Conservation (phyloP, 2,888 invertebrate species). For the Drosophila nr. fundita region DNA sequence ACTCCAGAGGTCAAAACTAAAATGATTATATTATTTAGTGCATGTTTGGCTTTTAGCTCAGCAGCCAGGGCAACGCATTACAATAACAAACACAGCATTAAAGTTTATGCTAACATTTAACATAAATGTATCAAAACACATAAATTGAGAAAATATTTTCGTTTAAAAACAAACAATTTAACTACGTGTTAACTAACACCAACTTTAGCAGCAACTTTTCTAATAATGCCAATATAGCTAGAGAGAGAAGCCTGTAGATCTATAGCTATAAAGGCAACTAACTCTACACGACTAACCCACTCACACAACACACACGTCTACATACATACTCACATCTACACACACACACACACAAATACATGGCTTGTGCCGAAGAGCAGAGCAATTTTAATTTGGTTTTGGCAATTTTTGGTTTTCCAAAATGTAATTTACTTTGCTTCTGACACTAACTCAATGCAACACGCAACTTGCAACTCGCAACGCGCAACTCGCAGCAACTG, state of each 20-base stretch:
- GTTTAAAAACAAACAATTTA: background rate
- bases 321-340: background rate
- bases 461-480: constrained; percentile 3
- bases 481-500: background rate
- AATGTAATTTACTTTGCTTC: constrained; percentile 42
- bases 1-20: constrained; percentile 19
- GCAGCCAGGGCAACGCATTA: background rate
- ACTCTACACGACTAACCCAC: background rate
- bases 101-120: background rate
- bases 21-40: constrained; percentile 18
- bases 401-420: constrained; percentile 21
- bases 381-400: constrained; percentile 42
- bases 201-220: background rate
- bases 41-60: background rate
- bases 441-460: constrained; percentile 20
- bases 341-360: background rate
- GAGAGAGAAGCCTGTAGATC: background rate
- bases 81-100: background rate
- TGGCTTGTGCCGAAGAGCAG: constrained; percentile 1
- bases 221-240: background rate
- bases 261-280: background rate
- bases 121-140: background rate
- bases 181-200: background rate
- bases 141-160: background rate
- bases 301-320: background rate